A percentile compares a stretch with the other conserved stretches of the same genome.
phyloP scores from a whole-genome alignment of 2,888 invertebrate genomes.

The Lepidochrysops patricia region DNA sequence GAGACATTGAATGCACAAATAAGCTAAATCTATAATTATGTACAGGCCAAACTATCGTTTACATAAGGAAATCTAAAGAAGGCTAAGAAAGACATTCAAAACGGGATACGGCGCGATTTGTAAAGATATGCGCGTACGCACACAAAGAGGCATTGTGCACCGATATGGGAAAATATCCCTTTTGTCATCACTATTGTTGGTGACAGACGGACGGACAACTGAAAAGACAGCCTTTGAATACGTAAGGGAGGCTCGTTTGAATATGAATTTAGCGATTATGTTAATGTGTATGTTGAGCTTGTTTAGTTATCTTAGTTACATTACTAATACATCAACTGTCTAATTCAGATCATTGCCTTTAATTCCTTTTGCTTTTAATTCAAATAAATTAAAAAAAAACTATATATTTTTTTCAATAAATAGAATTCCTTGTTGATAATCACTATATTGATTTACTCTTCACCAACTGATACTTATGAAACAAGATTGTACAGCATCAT shows the following conservation, averaged over 20 bases:
- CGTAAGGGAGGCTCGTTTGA: slow-evolving; percentile 40
- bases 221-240: slow-evolving; percentile 68
- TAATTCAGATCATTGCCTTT: neutral
- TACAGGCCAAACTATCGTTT: slow-evolving; percentile 14
- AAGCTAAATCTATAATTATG: neutral
- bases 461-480: neutral
- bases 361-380: too few species aligned
- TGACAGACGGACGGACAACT: slow-evolving; percentile 68
- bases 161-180: slow-evolving; percentile 68
- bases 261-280: slow-evolving; percentile 39
- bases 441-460: neutral
- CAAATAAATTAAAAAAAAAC: too few species aligned
- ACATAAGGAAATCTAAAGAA: slow-evolving; percentile 27
- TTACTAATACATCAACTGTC: slow-evolving; percentile 17
- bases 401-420: too few species aligned
- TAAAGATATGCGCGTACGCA: slow-evolving; percentile 36
- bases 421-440: too few species aligned
- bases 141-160: slow-evolving; percentile 62
- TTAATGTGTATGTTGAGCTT: slow-evolving; percentile 25
- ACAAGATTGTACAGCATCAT: neutral
- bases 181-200: slow-evolving; percentile 65
- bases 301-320: slow-evolving; percentile 29
- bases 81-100: slow-evolving; percentile 36
- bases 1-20: neutral
- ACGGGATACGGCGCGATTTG: slow-evolving; percentile 41